Base-by-base conservation (phyloP, 2,113 vertebrate species). In the Hyla sarda region DNA sequence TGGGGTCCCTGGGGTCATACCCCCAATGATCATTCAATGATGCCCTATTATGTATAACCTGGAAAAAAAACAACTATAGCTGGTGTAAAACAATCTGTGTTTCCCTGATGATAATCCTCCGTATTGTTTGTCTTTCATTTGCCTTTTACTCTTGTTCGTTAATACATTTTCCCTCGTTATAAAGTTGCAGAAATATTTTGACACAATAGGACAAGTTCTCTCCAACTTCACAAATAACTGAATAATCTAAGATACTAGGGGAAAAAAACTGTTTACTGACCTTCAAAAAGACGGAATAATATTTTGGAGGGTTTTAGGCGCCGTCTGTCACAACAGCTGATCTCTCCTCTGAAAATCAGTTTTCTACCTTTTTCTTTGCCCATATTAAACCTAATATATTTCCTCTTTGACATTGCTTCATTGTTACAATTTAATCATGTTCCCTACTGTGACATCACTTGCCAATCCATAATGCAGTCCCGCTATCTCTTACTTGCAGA, bases 321-420 rank as follows among this genome's bases (percentile, higher is more conserved):
- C 82, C 82, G 82, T 84, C 82, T 84, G 82, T 75, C 54, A 74
- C 82, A 84, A 74, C 82, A 84, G 82, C 71, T 75, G 82, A 84
- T 58, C 82, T 75, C 71, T 14, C 71, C 71, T 72, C 67, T 72
- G 45, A 72, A 82, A 83, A 83, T 83, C 67, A 30, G 48, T 75
- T 84, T 84, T 84, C 32, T 75, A 47, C 50, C 52, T 69, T 84
- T 84, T 84, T 60, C 54, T 73, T 48, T 84, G 82, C 82, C 82
- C 71, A 83, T 47, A 75, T 75, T 75, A 84, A 84, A 84, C 71
- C 72, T 84, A 84, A 84, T 84, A 60, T 48, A 75, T 75, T 84
- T 84, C 25, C 72, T 75, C 69, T 75, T 60, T 75, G 71, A 75
- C 71, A 47, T 48, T 6, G 34, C 17, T 23, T 84, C 52, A 60